Conservation (phyloP, 2,888 invertebrate genomes). For the Acrobeloides nanus region DNA sequence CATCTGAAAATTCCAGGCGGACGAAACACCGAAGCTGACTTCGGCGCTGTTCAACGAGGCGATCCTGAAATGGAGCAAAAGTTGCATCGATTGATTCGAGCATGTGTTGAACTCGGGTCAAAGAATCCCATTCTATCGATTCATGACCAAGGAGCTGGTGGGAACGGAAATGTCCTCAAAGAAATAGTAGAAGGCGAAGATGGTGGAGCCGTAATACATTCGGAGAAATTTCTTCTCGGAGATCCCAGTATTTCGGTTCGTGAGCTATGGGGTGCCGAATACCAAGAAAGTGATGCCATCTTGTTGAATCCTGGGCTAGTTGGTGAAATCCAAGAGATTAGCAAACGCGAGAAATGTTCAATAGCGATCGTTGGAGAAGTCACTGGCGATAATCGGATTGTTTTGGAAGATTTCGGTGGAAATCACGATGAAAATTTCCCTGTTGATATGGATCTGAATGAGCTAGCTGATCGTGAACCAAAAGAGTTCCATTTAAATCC, state of each 20-base stretch:
- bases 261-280: conserved; percentile 96
- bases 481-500: conserved; percentile 21
- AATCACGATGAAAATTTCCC: conserved; percentile 14
- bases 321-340: conserved; percentile 65
- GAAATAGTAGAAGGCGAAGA: conserved; percentile 78
- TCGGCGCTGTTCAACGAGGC: conserved; percentile 88
- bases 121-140: conserved; percentile 86
- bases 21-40: conserved; percentile 70
- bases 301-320: conserved; percentile 57
- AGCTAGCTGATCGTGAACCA: conserved; percentile 32
- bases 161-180: conserved; percentile 83
- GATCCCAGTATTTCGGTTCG: conserved; percentile 86
- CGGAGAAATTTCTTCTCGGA: conserved; percentile 77
- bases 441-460: conserved; percentile 32
- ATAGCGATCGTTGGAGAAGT: conserved; percentile 86
- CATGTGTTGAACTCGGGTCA: conserved; percentile 73
- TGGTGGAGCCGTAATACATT: conserved; percentile 80
- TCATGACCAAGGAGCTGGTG: conserved; percentile 98
- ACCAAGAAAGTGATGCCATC: conserved; percentile 56
- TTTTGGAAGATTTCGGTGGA: conserved; percentile 62
- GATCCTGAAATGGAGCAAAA: conserved; percentile 99
- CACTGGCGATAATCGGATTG: conserved; percentile 65
- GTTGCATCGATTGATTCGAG: conserved; percentile 81
- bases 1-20: conserved; percentile 73
- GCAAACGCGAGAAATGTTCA: conserved; percentile 80